Percentiles rank a stretch among this genome's conserved stretches.
phyloP scores from a whole-genome alignment of 2,113 vertebrate genomes.

The Macquaria ambigua region DNA sequence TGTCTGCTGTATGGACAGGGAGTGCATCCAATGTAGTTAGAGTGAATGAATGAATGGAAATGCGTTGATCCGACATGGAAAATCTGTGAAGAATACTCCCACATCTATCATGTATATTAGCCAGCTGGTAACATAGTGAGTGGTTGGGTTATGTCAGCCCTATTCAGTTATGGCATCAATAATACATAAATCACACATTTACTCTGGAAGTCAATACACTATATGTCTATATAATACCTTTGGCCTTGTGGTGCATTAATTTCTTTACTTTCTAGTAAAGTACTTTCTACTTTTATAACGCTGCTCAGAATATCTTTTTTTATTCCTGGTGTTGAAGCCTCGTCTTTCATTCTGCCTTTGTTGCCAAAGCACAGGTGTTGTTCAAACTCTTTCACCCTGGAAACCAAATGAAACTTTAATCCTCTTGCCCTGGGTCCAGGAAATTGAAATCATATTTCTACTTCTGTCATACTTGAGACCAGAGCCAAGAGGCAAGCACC shows the following conservation, averaged over 20 bases:
- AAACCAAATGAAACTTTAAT: slow-evolving; percentile 40
- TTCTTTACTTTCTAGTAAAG: neutral
- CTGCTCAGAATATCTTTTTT: neutral
- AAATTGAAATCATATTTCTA: slow-evolving; percentile 60
- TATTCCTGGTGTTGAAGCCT: neutral
- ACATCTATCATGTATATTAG: neutral
- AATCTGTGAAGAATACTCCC: neutral
- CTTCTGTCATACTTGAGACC: slow-evolving; percentile 24
- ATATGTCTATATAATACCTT: neutral
- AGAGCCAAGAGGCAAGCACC: slow-evolving; percentile 34
- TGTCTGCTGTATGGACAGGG: neutral
- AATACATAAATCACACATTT: slow-evolving; percentile 28
- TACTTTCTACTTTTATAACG: neutral
- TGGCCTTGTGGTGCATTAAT: neutral
- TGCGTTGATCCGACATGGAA: neutral
- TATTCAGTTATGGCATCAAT: slow-evolving; percentile 7
- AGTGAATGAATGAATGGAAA: neutral
- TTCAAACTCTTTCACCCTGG: slow-evolving; percentile 14
- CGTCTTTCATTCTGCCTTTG: neutral
- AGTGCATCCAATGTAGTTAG: neutral
- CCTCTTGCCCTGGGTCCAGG: slow-evolving; percentile 17
- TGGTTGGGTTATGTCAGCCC: neutral
- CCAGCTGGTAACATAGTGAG: neutral
- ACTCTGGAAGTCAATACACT: slow-evolving; percentile 22
- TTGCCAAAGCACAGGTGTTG: neutral